A percentile compares a stretch with the other conserved stretches of the same genome.
Evolutionary conservation across 2,888 invertebrate species (phyloP).

Genomic region (Andrena bucephala): DNA sequence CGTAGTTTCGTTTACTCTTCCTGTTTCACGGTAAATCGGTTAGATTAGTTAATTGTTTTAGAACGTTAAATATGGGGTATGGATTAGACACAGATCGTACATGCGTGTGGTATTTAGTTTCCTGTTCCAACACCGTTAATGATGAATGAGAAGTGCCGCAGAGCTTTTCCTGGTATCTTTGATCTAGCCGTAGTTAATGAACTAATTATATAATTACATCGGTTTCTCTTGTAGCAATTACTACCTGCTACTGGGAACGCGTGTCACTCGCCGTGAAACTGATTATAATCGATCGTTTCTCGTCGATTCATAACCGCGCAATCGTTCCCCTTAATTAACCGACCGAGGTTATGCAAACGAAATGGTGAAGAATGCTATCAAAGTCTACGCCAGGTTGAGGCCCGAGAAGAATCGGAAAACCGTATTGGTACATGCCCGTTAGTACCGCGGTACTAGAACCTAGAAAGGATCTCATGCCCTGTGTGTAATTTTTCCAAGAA

Average conservation of each 20-base stretch:
- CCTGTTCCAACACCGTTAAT: neutral
- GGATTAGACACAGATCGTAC: neutral
- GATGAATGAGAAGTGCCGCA: neutral
- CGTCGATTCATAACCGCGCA: slow-evolving; percentile 32
- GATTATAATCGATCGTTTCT: slow-evolving; percentile 47
- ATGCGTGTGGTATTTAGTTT: neutral
- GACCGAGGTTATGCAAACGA: slow-evolving; percentile 32
- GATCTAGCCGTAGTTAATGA: neutral
- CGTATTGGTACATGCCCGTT: slow-evolving; percentile 51
- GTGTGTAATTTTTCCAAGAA: slow-evolving; percentile 55
- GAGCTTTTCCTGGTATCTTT: neutral
- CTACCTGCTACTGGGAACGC: slow-evolving; percentile 2
- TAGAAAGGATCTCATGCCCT: neutral
- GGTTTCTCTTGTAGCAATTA: slow-evolving; percentile 15
- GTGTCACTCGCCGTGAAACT: neutral
- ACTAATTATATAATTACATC: slow-evolving; percentile 1
- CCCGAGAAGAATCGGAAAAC: slow-evolving; percentile 64
- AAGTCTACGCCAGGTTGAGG: slow-evolving; percentile 85
- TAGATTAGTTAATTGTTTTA: neutral
- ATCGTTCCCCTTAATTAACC: slow-evolving; percentile 7
- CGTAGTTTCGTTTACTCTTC: neutral
- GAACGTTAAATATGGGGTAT: neutral
- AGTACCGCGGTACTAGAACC: neutral
- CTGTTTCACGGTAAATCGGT: neutral
- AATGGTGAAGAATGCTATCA: slow-evolving; percentile 84